Percentiles rank a stretch among this genome's conserved stretches.
Conservation (phyloP, 2,888 invertebrate genomes). For the Drosophila anomelani region DNA sequence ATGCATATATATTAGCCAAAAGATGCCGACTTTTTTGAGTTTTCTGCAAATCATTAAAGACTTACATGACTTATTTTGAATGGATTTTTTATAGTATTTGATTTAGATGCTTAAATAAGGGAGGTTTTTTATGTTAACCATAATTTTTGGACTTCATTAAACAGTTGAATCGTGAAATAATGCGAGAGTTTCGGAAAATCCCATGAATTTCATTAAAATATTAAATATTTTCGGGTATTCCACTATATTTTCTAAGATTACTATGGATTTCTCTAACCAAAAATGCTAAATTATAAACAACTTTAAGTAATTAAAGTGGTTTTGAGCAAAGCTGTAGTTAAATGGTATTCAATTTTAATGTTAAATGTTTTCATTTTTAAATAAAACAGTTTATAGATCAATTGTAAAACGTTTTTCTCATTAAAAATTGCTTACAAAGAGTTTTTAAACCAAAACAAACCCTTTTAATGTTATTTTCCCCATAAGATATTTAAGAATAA, state of each 20-base stretch:
- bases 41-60: constrained; percentile 13
- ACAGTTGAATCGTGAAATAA: background rate
- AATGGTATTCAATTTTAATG: too few species aligned
- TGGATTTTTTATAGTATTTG: background rate
- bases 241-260: background rate
- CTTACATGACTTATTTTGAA: background rate
- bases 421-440: background rate
- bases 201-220: background rate
- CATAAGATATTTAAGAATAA: background rate
- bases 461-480: background rate
- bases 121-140: background rate
- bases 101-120: background rate
- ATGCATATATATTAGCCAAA: constrained; percentile 43
- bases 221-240: background rate
- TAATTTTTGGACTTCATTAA: background rate
- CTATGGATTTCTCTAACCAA: background rate
- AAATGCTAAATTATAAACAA: too few species aligned
- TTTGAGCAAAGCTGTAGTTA: too few species aligned
- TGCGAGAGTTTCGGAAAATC: fast-evolving
- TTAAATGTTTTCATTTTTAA: too few species aligned
- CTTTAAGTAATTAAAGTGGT: too few species aligned
- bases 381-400: too few species aligned
- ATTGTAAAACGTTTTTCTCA: background rate
- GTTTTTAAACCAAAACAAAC: background rate
- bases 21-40: constrained; percentile 5